These are phyloP conservation scores for Dolichoris vasculosae DNA, from an alignment of 1,140 invertebrate species.

Conservation along the genomic window DNA sequence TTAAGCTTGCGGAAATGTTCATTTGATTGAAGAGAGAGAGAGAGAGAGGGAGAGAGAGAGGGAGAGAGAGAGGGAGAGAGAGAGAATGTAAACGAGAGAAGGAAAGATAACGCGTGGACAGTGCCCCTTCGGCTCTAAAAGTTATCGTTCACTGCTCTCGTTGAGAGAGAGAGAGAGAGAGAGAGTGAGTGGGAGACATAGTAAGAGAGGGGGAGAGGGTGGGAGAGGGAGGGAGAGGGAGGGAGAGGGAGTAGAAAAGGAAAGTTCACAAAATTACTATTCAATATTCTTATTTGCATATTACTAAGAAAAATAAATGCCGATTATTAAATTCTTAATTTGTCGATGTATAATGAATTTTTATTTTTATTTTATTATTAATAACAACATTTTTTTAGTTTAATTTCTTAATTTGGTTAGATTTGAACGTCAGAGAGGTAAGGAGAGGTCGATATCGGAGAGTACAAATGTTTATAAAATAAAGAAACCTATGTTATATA, in stretches of 20 bases:
- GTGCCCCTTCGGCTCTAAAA: slow-evolving; percentile 33
- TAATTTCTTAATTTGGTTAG: no score
- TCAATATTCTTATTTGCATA: slow-evolving; percentile 32
- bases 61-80: slow-evolving; percentile 7
- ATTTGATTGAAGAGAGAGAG: slow-evolving; percentile 37
- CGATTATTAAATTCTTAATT: background rate
- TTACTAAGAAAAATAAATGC: background rate
- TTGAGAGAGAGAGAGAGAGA: background rate
- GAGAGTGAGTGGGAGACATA: no score
- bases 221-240: no score
- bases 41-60: slow-evolving; percentile 1
- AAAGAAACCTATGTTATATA: no score
- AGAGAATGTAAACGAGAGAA: slow-evolving; percentile 33
- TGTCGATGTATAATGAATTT: no score
- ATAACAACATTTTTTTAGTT: no score
- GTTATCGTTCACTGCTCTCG: slow-evolving; percentile 13
- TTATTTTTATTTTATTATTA: no score
- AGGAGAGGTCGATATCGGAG: no score
- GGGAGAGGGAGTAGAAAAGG: background rate
- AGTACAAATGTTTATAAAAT: no score
- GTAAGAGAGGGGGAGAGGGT: no score
- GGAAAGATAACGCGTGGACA: slow-evolving; percentile 38
- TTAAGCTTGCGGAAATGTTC: slow-evolving; percentile 48
- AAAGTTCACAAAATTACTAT: slow-evolving; percentile 17
- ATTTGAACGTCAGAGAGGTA: no score